Evolutionary conservation across 2,888 invertebrate genomes (phyloP), one percentile per base, ranked within the genome.

Genomic region (Ypsolopha sequella): DNA sequence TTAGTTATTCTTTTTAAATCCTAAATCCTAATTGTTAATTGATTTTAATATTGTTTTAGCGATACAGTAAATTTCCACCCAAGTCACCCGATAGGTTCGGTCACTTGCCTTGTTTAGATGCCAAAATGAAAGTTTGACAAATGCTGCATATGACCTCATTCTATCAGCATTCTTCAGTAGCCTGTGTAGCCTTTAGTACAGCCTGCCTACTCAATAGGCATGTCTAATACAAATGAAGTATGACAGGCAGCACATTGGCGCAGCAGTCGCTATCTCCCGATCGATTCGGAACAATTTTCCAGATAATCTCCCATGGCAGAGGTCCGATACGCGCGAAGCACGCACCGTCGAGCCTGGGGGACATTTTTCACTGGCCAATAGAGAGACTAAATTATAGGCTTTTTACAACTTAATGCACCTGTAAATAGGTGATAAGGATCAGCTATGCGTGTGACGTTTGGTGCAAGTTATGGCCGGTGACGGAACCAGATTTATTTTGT

Each of bases 361-460:
- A 70, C 64, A 73, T 80, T 80, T 80, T 80, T 75, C 74, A 75
- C 74, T 64, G 63, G 54, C 59, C 64, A 54, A 62, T 63, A 61
- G 64, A 63, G 63, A 64, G 59, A 61, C 60, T 61, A 80, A 79
- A 80, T 82, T 79, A 78, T 78, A 73, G 76, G 72, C 75, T 74
- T 80, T 77, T 78, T 78, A 76, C 73, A 69, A 73, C 71, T 75
- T 78, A 80, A 79, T 80, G 71, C 66, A 63, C 69, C 68, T 70
- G 76, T 80, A 77, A 78, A 80, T 75, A 76, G 69, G 61, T 72
- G 78, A 80, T 80, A 75, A 75, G 71, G 67, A 77, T 79, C 79
- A 60, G 56, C 56, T 62, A 66, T 59, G 60, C 57, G 56, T 56
- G 52, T 48, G 51, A 44, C 24, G 44, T 43, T 51, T 56, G 65